Percentiles rank a stretch among this genome's conserved stretches.
phyloP scores from a whole-genome alignment of 2,888 invertebrate genomes.

The Macaria liturata region DNA sequence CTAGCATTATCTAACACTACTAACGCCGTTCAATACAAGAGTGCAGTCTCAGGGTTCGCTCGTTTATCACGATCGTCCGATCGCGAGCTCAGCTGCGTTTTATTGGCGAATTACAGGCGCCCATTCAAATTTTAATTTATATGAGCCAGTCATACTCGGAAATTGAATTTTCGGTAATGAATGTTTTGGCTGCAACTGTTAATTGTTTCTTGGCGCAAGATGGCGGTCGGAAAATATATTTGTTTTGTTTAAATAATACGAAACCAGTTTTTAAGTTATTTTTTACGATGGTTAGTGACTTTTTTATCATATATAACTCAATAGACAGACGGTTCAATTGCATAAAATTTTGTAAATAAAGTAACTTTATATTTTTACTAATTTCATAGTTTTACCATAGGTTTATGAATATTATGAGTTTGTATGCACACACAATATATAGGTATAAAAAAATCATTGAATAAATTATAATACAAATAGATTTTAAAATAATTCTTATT shows the following conservation, averaged over 20 bases:
- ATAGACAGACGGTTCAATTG: too few species aligned
- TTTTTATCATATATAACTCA: too few species aligned
- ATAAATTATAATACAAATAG: too few species aligned
- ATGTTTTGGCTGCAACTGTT: slow-evolving; percentile 24
- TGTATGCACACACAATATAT: too few species aligned
- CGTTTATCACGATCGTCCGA: slow-evolving; percentile 82
- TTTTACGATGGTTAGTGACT: too few species aligned
- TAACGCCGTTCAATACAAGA: slow-evolving; percentile 45
- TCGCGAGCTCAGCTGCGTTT: slow-evolving; percentile 80
- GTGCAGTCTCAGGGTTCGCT: slow-evolving; percentile 77
- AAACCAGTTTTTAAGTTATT: too few species aligned
- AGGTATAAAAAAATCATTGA: too few species aligned
- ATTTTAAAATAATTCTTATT: background rate
- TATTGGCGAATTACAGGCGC: slow-evolving; percentile 75
- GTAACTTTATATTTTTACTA: too few species aligned
- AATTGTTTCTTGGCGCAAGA: background rate
- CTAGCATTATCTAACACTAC: background rate
- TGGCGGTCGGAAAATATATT: background rate
- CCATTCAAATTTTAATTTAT: slow-evolving; percentile 78
- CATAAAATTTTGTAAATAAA: too few species aligned
- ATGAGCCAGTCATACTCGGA: slow-evolving; percentile 52
- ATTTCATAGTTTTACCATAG: too few species aligned
- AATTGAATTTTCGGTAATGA: slow-evolving; percentile 48
- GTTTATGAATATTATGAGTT: too few species aligned
- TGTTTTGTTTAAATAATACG: background rate